Evolutionary conservation across 2,113 vertebrate genomes (phyloP), one percentile per base, ranked within the genome.

Genomic region (Himantopus leucocephalus): DNA sequence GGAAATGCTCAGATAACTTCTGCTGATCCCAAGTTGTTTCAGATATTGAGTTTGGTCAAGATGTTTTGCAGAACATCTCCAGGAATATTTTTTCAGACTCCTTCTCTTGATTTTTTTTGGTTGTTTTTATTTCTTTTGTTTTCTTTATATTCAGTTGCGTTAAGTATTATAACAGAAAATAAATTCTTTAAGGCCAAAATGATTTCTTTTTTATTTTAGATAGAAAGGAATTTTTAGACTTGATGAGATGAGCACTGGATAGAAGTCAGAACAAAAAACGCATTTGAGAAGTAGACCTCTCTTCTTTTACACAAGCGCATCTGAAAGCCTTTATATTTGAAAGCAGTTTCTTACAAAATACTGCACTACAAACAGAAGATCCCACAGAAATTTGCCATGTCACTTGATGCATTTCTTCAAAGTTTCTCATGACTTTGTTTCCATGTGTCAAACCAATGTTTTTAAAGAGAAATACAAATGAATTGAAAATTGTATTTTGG

Each of bases 41-140:
- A 71, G 35, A 16, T 32, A 17, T 0, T 2, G 3, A n/a, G 37
- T 27, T 27, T 0, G 0, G 24, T 55, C 39, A 34, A 35, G 48
- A 15, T 6, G 41, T 41, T 78, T 70, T 66, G 22, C 34, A 66
- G 35, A 66, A 75, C 1, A 2, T 24, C 12, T 70, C 32, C 22
- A 78, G 12, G 60, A 91, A 62, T 70, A 52, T 35, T 64, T 64
- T 76, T 62, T 34, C 32, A 50, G 21, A 24, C 12, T 63, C 14
- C 12, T 60, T 77, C 21, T 72, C 52, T 80, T 68, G 37, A 21
- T 34, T 27, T 53, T 91, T 58, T 48, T 2, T 39, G 39, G 10
- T 39, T 39, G 9, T 14, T 79, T 56, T 74, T n/a, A 14, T 56
- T 82, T 58, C 10, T 37, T 79, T 75, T 48, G 18, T n/a, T 88